Conservation (phyloP, 2,888 invertebrate species). For the Leucophora obtusa region DNA sequence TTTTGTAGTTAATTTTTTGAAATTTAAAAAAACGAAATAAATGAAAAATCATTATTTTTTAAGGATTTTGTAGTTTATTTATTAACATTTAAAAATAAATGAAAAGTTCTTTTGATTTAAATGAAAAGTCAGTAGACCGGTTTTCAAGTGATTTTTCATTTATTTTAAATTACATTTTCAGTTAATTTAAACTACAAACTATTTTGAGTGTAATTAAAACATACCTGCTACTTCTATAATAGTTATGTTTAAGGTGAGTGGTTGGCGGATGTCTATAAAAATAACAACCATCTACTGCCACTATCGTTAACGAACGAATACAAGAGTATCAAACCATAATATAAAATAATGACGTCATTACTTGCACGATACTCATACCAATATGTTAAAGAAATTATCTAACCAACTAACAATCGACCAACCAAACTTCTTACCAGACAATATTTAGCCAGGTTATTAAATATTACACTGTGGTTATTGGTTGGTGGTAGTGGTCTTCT, state of each 20-base stretch:
- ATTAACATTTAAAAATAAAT: too few relatives aligned
- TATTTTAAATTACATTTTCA: too few relatives aligned
- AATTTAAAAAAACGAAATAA: too few relatives aligned
- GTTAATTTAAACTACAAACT: too few relatives aligned
- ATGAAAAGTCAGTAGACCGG: too few relatives aligned
- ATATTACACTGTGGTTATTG: background rate
- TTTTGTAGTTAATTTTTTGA: too few relatives aligned
- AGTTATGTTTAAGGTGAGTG: background rate
- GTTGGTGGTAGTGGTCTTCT: background rate
- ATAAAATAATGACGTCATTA: constrained; percentile 59
- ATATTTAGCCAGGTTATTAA: background rate
- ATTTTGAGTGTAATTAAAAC: too few relatives aligned
- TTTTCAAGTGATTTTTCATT: too few relatives aligned
- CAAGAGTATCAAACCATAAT: background rate
- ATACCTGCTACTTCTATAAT: background rate
- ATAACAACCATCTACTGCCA: constrained; percentile 18
- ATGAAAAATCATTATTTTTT: too few relatives aligned
- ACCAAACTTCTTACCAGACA: background rate
- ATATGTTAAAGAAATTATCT: background rate
- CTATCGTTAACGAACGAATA: constrained; percentile 26
- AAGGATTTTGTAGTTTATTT: too few relatives aligned
- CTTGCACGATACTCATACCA: constrained; percentile 25
- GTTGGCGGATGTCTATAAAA: constrained; percentile 7
- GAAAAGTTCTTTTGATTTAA: too few relatives aligned
- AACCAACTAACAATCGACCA: background rate